A percentile compares a stretch with the other conserved stretches of the same genome.
These are phyloP conservation scores for Cygnus buccinator DNA, from an alignment of 2,113 vertebrate species.

Conservation along the genomic window DNA sequence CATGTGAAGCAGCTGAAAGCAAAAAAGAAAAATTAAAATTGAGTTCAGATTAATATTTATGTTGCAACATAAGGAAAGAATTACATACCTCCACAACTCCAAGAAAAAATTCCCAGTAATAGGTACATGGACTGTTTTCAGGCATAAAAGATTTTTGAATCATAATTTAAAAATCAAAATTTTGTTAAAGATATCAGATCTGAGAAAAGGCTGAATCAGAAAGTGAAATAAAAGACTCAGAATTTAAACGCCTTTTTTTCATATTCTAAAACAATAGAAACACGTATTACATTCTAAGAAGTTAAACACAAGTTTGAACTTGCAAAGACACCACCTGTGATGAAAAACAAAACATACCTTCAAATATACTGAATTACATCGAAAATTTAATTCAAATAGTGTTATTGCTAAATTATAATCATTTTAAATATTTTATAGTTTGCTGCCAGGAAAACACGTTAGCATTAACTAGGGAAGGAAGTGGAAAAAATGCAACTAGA, in stretches of 20 bases:
- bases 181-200: background rate
- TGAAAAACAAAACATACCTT: background rate
- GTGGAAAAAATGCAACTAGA: background rate
- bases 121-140: background rate
- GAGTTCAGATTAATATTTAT: background rate
- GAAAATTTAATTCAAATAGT: background rate
- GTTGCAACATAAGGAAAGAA: background rate
- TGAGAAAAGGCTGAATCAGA: background rate
- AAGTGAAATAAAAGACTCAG: background rate
- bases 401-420: background rate
- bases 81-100: background rate
- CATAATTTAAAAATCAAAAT: background rate
- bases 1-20: slow-evolving; percentile 88
- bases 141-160: background rate
- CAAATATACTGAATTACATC: background rate
- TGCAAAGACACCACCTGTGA: background rate
- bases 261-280: background rate
- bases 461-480: background rate
- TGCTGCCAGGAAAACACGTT: background rate
- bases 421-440: background rate
- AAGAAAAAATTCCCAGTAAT: background rate
- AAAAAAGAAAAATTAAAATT: background rate
- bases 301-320: background rate
- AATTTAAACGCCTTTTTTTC: background rate
- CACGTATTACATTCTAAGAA: background rate